Conservation (phyloP, 2,888 invertebrate species). For the Salticus scenicus region DNA sequence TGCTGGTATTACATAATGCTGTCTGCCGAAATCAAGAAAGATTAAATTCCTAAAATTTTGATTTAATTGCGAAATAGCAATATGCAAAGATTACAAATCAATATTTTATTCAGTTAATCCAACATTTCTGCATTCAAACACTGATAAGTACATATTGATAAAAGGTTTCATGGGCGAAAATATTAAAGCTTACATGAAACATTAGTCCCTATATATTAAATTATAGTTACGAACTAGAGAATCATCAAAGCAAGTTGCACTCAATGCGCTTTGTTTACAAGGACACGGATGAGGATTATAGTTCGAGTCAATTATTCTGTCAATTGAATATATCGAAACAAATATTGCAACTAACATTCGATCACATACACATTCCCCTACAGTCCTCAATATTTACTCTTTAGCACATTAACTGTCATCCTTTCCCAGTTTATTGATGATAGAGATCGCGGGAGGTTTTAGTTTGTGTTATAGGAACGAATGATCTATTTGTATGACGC, state of each 20-base stretch:
- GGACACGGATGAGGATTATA: not conserved
- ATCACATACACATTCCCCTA: not conserved
- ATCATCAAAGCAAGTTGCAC: not conserved
- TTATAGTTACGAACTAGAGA: too few relatives aligned
- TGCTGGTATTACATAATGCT: too few relatives aligned
- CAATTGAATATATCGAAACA: slow-evolving; percentile 33
- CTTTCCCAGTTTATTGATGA: slow-evolving; percentile 34
- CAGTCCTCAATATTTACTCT: slow-evolving; percentile 44
- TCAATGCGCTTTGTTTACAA: slow-evolving; percentile 12
- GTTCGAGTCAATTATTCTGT: slow-evolving; percentile 40
- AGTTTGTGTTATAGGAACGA: slow-evolving; percentile 4
- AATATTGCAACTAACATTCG: slow-evolving; percentile 38
- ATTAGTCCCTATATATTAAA: too few relatives aligned
- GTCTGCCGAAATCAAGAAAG: too few relatives aligned
- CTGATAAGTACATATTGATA: too few relatives aligned
- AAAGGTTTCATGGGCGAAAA: too few relatives aligned
- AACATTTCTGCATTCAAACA: too few relatives aligned
- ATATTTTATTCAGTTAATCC: too few relatives aligned
- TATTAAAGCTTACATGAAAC: too few relatives aligned
- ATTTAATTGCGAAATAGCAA: too few relatives aligned
- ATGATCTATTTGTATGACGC: slow-evolving; percentile 13
- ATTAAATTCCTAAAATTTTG: too few relatives aligned
- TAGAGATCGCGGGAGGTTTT: slow-evolving; percentile 44
- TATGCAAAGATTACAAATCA: too few relatives aligned
- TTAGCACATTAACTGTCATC: slow-evolving; percentile 43